These are phyloP conservation scores for Oncorhynchus clarkii DNA, from an alignment of 2,113 vertebrate species.

Conservation along the genomic window DNA sequence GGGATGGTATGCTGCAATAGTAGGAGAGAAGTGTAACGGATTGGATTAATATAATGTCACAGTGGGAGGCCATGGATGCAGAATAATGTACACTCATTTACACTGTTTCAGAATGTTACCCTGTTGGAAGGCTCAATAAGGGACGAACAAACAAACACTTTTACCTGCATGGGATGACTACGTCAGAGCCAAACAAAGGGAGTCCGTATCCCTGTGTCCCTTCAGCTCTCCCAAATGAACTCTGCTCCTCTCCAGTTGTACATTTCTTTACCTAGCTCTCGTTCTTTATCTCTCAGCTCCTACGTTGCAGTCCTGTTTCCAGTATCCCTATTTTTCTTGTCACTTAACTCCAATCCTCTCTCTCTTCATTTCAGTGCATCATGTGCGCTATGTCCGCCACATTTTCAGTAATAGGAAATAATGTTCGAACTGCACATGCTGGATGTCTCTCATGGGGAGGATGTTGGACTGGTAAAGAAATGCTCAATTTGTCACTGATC, in stretches of 20 bases:
- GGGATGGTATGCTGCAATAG: not conserved
- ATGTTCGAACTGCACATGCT: no score
- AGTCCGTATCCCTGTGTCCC: not conserved
- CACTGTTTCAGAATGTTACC: not conserved
- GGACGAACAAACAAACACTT: no score
- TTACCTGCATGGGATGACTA: no score
- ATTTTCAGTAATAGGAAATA: not conserved
- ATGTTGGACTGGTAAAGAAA: not conserved
- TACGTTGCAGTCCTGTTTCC: not conserved
- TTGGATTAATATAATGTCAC: not conserved
- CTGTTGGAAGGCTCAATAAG: no score
- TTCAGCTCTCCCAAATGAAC: not conserved
- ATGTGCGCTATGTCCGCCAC: not conserved
- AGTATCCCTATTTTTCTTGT: not conserved
- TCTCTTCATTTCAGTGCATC: not conserved
- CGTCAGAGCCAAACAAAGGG: no score
- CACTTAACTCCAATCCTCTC: not conserved
- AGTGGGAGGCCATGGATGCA: not conserved
- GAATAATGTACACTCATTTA: not conserved
- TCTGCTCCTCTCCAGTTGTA: not conserved
- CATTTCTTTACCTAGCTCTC: not conserved
- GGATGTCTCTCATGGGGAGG: not conserved
- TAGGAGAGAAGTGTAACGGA: not conserved
- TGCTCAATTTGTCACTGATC: not conserved
- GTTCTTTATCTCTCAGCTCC: not conserved